Evolutionary conservation across 2,888 invertebrate genomes (phyloP), one percentile per base, ranked within the genome.

Genomic region (Drosophila parthenogenetica): DNA sequence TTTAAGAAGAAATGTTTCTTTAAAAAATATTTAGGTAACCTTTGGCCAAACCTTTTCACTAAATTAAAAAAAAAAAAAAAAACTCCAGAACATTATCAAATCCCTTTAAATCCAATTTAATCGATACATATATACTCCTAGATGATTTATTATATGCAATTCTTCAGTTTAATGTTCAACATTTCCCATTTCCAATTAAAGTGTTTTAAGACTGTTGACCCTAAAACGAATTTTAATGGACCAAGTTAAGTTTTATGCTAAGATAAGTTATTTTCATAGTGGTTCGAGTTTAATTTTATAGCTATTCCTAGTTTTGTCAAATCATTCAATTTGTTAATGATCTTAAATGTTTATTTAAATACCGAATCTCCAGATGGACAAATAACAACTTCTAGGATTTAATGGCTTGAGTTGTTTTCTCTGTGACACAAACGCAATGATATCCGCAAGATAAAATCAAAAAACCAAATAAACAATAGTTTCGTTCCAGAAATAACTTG

Each of bases 291-390:
- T 43, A 35, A 45, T 64, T 76, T 57, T 32, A 64, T 68, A 42
- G 29, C 51, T 3, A 29, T 53, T 60, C 29, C 50, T 29, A 29
- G 46, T 50, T 71, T 76, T 42, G 55, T 66, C 60, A 58, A 54
- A 66, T 78, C 65, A 66, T 63, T 65, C 61, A 64, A 74, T 69
- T 77, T 70, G 74, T 63, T 76, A 78, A 78, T 76, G 79, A 60
- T 58, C 29, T 42, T 29, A 73, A 72, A 54, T 60, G 67, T 29
- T 32, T 50, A 49, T 73, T 73, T 77, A 64, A 73, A 55, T 68
- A 43, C 54, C 48, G 63, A 39, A 46, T 13, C 51, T 19, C 5
- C 35, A 46, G 14, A 13, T 14, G 16, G 19, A 17, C 17, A 17
- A 39, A 48, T 25, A 48, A 37, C 35, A 46, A 10, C 14, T n/a